These are phyloP conservation scores for Steinernema scapterisci DNA, from an alignment of 2,888 invertebrate genomes.

Conservation along the genomic window DNA sequence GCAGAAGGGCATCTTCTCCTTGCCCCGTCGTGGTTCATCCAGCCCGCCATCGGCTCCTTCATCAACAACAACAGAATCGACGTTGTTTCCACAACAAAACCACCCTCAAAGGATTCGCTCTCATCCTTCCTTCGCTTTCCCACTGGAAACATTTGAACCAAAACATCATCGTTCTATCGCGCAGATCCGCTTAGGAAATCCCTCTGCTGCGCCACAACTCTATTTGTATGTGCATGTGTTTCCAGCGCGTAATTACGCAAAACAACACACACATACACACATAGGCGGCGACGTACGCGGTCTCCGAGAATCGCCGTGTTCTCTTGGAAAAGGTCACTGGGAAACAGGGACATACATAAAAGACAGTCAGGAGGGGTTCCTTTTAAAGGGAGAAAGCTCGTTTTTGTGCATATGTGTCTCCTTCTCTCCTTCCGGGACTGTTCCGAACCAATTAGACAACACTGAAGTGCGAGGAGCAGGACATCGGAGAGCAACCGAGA, in stretches of 20 bases:
- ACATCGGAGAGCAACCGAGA: not conserved
- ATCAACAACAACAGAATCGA: slow-evolving; percentile 30
- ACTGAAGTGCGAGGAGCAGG: not conserved
- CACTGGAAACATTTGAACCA: not conserved
- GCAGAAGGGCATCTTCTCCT: slow-evolving; percentile 2
- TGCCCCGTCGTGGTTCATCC: not conserved
- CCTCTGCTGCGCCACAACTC: not conserved
- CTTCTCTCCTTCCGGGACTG: not conserved
- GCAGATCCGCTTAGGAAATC: not conserved
- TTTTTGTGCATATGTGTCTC: not conserved
- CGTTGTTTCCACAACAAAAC: slow-evolving; percentile 29
- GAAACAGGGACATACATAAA: not conserved
- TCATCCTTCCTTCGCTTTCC: not conserved
- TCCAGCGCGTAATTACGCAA: slow-evolving; percentile 5
- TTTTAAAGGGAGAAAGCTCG: no score
- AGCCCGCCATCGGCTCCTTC: not conserved
- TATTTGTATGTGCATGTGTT: not conserved
- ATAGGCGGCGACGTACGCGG: not conserved
- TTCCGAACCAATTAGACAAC: slow-evolving; percentile 16
- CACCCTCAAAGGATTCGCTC: slow-evolving; percentile 11
- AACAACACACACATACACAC: not conserved
- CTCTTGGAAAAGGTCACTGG: not conserved
- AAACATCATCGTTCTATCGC: not conserved
- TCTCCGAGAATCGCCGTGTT: no score
- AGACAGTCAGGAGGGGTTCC: not conserved